Evolutionary conservation across 1,140 invertebrate genomes (phyloP).

Genomic region (Eupristina koningsbergeri): DNA sequence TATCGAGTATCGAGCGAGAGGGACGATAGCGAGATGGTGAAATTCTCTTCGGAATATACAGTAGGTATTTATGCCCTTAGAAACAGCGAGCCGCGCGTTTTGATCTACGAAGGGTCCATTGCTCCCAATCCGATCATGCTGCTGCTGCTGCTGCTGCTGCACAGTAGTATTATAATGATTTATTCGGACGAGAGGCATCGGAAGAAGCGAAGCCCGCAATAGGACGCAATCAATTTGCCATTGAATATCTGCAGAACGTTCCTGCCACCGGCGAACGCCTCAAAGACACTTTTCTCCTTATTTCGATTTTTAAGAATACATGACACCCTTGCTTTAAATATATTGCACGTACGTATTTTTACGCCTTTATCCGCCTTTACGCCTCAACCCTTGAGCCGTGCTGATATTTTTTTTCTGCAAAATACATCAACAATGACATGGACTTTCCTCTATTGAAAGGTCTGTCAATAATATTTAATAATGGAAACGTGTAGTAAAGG

Average conservation of each 20-base stretch:
- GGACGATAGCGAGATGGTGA: background rate
- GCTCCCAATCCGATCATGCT: background rate
- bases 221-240: constrained; percentile 4
- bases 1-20: background rate
- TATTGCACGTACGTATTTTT: background rate
- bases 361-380: too few species aligned
- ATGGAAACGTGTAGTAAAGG: too few species aligned
- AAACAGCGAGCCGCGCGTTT: background rate
- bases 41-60: constrained; percentile 5
- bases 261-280: too few species aligned
- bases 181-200: constrained; percentile 12
- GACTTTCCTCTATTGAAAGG: background rate
- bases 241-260: background rate
- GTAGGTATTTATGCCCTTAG: background rate
- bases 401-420: background rate
- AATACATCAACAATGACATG: background rate
- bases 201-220: background rate
- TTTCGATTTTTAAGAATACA: background rate
- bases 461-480: too few species aligned
- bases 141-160: too few species aligned
- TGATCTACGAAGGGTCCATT: constrained; percentile 2
- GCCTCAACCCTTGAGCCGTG: too few species aligned
- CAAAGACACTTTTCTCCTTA: background rate
- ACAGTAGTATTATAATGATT: constrained; percentile 29
- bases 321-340: background rate